A percentile compares a stretch with the other conserved stretches of the same genome.
Conservation (phyloP, 2,888 invertebrate species). For the Temnothorax unifasciatus region DNA sequence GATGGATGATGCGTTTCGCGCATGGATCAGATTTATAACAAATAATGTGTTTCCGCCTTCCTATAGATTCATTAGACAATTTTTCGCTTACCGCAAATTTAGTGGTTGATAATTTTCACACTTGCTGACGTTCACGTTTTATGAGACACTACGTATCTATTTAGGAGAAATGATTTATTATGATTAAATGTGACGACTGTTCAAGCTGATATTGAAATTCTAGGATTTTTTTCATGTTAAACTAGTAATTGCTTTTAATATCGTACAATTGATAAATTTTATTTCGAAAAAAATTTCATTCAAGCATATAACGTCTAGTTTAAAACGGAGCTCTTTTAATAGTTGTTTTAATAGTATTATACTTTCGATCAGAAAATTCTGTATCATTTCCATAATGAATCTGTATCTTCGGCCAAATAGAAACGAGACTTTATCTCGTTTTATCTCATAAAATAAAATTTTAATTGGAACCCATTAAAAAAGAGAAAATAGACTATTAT, state of each 20-base stretch:
- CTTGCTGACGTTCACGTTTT: not conserved
- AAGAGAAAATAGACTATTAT: slow-evolving; percentile 43
- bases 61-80: not conserved
- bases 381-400: slow-evolving; percentile 33
- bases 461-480: slow-evolving; percentile 46
- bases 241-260: not conserved
- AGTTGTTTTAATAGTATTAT: not conserved
- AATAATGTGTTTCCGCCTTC: slow-evolving; percentile 2
- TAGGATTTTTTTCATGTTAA: not conserved
- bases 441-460: slow-evolving; percentile 37
- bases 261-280: not conserved
- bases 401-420: slow-evolving; percentile 5
- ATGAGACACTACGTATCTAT: not conserved
- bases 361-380: slow-evolving; percentile 22
- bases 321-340: slow-evolving; percentile 5
- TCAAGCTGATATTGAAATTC: not conserved
- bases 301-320: not conserved
- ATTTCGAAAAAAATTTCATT: not conserved
- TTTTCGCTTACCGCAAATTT: not conserved
- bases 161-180: not conserved
- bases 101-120: not conserved
- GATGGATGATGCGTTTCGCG: slow-evolving; percentile 49
- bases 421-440: slow-evolving; percentile 26
- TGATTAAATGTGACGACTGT: not conserved
- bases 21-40: slow-evolving; percentile 13